These are phyloP conservation scores for Leucophenga montana DNA, from an alignment of 2,888 invertebrate genomes.

Conservation along the genomic window DNA sequence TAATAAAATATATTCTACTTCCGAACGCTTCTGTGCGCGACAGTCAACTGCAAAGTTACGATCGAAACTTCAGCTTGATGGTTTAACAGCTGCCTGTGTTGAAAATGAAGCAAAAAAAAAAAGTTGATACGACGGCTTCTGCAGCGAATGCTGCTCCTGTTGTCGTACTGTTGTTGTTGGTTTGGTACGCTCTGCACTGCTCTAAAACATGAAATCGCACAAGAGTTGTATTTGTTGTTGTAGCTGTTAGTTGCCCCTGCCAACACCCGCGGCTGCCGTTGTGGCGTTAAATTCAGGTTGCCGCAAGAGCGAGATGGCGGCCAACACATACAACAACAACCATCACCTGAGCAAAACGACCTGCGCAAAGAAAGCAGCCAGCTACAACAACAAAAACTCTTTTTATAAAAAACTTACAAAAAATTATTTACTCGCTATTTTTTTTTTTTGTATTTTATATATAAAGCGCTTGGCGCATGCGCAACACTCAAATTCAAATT, in stretches of 20 bases:
- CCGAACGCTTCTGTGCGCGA: constrained; percentile 74
- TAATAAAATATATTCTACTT: constrained; percentile 74
- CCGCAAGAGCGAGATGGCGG: constrained; percentile 25
- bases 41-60: constrained; percentile 74
- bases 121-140: constrained; percentile 58
- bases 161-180: constrained; percentile 45
- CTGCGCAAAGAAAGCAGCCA: constrained; percentile 16
- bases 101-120: constrained; percentile 46
- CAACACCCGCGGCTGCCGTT: constrained; percentile 24
- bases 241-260: constrained; percentile 25
- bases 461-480: constrained; percentile 6
- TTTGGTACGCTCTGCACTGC: constrained; percentile 34
- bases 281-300: constrained; percentile 40
- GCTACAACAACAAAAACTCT: constrained; percentile 13
- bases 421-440: background rate
- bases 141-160: constrained; percentile 57
- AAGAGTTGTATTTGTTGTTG: constrained; percentile 3
- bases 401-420: too few relatives aligned
- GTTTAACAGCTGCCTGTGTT: constrained; percentile 72
- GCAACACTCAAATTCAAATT: constrained; percentile 16
- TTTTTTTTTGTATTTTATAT: background rate
- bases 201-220: constrained; percentile 25
- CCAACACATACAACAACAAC: background rate
- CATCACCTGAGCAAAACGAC: constrained; percentile 1
- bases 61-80: constrained; percentile 73